A percentile compares a stretch with the other conserved stretches of the same genome.
phyloP scores from a whole-genome alignment of 1,140 invertebrate genomes.

The Xylocopa sonorina region DNA sequence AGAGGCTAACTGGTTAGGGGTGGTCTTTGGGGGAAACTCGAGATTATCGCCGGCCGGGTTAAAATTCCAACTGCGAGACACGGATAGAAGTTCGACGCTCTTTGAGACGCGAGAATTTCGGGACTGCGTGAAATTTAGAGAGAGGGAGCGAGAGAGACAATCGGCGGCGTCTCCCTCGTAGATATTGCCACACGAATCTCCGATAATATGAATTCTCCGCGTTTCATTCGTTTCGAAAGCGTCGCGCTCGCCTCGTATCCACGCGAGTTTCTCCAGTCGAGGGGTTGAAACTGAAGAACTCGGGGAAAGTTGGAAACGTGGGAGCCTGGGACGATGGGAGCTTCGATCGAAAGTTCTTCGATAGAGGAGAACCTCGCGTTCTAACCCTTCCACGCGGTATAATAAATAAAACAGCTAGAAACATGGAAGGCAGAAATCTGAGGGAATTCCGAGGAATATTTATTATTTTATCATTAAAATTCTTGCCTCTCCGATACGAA shows the following conservation, averaged over 20 bases:
- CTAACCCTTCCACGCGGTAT: no score
- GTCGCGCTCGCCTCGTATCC: background rate
- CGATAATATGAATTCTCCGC: conserved; percentile 40
- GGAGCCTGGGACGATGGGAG: background rate
- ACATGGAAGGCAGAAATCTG: no score
- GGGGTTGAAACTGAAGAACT: background rate
- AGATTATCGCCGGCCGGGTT: background rate
- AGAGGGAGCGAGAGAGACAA: background rate
- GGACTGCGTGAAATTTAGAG: background rate
- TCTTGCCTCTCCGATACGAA: no score
- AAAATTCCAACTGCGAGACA: background rate
- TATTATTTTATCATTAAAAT: no score
- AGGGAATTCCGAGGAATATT: no score
- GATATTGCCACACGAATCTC: background rate
- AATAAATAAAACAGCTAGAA: no score
- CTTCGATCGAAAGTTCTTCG: background rate
- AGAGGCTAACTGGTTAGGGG: no score
- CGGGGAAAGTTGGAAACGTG: background rate
- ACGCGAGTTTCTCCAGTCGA: background rate
- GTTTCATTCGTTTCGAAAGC: conserved; percentile 15
- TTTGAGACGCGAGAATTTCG: conserved; percentile 17
- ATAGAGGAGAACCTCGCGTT: no score
- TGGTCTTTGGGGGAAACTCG: background rate
- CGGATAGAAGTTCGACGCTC: background rate
- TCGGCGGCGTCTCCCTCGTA: background rate